Evolutionary conservation across 1,140 invertebrate species (phyloP), one percentile per base, ranked within the genome.

Genomic region (Gyrodactylus bullatarudis): DNA sequence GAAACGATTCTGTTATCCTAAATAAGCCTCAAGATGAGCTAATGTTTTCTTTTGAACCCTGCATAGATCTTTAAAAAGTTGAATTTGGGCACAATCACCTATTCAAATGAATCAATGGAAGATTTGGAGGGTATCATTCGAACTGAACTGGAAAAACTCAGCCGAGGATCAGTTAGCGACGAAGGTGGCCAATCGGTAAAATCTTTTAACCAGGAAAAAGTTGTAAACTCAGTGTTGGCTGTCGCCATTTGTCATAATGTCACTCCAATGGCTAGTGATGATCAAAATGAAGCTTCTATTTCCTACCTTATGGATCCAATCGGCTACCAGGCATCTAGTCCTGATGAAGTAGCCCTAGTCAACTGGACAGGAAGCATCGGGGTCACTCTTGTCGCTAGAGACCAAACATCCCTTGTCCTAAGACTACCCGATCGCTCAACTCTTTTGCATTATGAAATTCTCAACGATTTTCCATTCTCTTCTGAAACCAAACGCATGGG

Each of bases 401-500:
- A 91, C 79, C 80, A 90, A 16, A 86, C 82, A 75, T 83, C 84
- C 0, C 88, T 94, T 82, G 86, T 88, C 75, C 78, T 94, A 1
- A 84, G 86, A 77, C 85, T 87, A 0, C 85, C 87, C 1, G 85
- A 74, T 26, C 77, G 78, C 0, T 27, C 78, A 85, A 86, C 24
- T 20, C 8, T 87, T 1, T 80, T 89, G 69, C 85, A 85, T 74
- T 98, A 88, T 80, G 85, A 85, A 34, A 95, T 99, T 76, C 81
- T 98, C 1, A 90, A 98, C 75, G 85, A 94, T 73, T 99, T 99
- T 79, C 94, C 94, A 1, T 99, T 99, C 77, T 97, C 91, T 1
- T 97, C 93, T 25, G 94, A 99, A 82, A 88, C 87, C 1, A 99
- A 98, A 82, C 84, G 93, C 77, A 99, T 99, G 94, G 94, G 94